Conservation (phyloP, 2,797 vertebrate genomes). For the Nothura maculosa region DNA sequence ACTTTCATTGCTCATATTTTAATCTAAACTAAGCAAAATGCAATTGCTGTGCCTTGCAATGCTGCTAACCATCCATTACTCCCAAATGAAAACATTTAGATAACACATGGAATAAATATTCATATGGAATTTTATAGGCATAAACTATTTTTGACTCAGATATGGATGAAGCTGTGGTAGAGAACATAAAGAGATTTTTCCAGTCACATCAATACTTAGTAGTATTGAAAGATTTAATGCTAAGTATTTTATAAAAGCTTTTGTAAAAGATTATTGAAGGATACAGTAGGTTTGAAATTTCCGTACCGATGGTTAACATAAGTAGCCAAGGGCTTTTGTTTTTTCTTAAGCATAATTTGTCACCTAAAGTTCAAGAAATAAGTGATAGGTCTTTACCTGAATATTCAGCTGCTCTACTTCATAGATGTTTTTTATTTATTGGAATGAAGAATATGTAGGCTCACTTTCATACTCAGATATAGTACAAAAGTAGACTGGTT, state of each 20-base stretch:
- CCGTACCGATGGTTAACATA: background rate
- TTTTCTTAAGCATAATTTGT: background rate
- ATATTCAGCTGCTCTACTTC: background rate
- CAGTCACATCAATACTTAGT: background rate
- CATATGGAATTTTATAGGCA: background rate
- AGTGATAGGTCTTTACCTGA: background rate
- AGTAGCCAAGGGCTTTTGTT: background rate
- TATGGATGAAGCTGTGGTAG: background rate
- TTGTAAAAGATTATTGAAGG: background rate
- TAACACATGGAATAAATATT: background rate
- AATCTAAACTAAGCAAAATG: background rate
- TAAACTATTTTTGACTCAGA: background rate
- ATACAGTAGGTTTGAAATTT: background rate
- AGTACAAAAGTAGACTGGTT: background rate
- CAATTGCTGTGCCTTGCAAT: background rate
- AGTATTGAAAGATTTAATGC: background rate
- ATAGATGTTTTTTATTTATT: background rate
- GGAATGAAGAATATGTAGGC: background rate
- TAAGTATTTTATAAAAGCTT: background rate
- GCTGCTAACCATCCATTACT: background rate
- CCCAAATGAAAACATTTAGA: background rate
- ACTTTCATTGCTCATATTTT: slow-evolving; percentile 38
- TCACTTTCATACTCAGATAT: background rate
- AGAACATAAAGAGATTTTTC: background rate
- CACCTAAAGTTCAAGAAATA: background rate